These are phyloP conservation scores for Orgyia antiqua DNA, from an alignment of 2,888 invertebrate genomes.

Conservation along the genomic window DNA sequence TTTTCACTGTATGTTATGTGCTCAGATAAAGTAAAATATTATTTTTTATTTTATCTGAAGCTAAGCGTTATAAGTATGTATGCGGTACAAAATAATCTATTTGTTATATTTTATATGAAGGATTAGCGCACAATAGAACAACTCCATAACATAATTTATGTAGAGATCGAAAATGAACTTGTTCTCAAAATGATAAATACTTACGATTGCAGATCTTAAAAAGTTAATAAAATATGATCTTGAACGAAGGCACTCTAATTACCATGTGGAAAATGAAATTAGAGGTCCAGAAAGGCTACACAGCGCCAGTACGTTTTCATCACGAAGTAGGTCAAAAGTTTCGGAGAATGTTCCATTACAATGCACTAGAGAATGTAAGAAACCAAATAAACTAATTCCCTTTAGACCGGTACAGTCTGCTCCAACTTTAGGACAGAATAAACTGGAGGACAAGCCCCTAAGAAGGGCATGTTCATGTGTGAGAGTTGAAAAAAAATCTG, in stretches of 20 bases:
- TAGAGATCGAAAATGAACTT: too few species aligned
- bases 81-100: too few species aligned
- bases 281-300: conserved; percentile 62
- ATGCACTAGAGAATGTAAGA: conserved; percentile 48
- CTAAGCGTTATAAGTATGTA: too few species aligned
- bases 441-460: conserved; percentile 37
- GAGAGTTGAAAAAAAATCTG: conserved; percentile 46
- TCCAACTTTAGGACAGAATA: conserved; percentile 42
- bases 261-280: conserved; percentile 30
- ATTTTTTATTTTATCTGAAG: too few species aligned
- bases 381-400: conserved; percentile 20
- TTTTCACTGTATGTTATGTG: too few species aligned
- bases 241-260: conserved; percentile 41
- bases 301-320: conserved; percentile 68
- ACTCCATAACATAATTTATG: too few species aligned
- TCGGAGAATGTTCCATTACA: conserved; percentile 28
- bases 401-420: conserved; percentile 48
- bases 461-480: conserved; percentile 61
- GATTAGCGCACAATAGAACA: too few species aligned
- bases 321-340: conserved; percentile 52
- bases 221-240: conserved; percentile 81
- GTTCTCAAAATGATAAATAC: too few species aligned
- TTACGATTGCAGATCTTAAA: conserved; percentile 83
- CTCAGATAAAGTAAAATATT: too few species aligned
- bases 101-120: too few species aligned